A percentile compares a stretch with the other conserved stretches of the same genome.
These are phyloP conservation scores for Daboia siamensis DNA, from an alignment of 2,113 vertebrate species.

Conservation along the genomic window DNA sequence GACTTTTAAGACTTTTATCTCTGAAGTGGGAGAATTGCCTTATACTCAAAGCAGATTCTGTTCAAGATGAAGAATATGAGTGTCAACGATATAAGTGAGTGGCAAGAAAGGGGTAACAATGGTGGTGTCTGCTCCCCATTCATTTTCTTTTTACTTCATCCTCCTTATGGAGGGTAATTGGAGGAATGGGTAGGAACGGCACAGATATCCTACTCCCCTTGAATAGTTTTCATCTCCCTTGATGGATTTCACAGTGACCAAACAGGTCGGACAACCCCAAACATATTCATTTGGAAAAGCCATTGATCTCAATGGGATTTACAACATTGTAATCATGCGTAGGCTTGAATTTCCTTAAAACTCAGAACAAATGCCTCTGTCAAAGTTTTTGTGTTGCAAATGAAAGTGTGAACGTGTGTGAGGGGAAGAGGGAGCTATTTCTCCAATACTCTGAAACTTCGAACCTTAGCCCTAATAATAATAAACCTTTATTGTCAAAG, in stretches of 20 bases:
- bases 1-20: neutral
- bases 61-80: neutral
- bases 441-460: neutral
- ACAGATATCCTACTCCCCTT: neutral
- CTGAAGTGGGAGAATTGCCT: neutral
- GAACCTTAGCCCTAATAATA: neutral
- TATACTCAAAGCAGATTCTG: neutral
- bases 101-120: neutral
- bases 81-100: neutral
- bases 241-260: neutral
- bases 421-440: neutral
- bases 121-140: neutral
- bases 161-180: neutral
- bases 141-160: neutral
- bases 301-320: neutral
- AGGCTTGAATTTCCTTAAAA: neutral
- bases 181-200: neutral
- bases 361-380: neutral
- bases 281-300: neutral
- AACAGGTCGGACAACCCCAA: neutral
- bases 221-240: neutral
- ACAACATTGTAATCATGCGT: neutral
- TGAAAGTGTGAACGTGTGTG: neutral
- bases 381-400: neutral
- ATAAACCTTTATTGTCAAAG: too few relatives aligned